These are phyloP conservation scores for Thamnophis elegans DNA, from an alignment of 2,797 vertebrate species.

Conservation along the genomic window DNA sequence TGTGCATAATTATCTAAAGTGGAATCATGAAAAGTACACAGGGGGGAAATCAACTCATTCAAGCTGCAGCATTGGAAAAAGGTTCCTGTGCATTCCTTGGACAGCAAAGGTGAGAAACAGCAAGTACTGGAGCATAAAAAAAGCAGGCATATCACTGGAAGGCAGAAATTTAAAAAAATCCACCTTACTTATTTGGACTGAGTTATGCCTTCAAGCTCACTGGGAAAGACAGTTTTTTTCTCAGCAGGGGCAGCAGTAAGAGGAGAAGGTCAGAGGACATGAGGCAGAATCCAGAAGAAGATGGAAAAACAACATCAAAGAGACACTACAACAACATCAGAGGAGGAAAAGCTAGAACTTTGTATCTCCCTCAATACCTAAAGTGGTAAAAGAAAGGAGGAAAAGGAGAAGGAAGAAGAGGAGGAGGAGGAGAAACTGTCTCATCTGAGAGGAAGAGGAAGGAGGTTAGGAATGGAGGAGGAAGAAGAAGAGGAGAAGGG, in stretches of 20 bases:
- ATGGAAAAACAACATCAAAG: background rate
- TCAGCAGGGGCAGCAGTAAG: background rate
- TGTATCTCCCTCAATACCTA: background rate
- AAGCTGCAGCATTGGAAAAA: background rate
- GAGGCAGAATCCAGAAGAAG: background rate
- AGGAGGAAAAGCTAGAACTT: background rate
- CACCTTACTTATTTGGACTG: background rate
- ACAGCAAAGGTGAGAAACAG: background rate
- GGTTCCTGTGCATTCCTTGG: background rate
- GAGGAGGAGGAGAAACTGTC: no score
- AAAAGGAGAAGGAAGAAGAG: background rate
- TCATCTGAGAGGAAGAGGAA: no score
- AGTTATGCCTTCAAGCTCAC: background rate
- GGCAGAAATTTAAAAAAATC: background rate
- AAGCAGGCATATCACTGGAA: background rate
- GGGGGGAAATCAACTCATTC: background rate
- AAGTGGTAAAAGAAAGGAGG: background rate
- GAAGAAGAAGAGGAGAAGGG: no score
- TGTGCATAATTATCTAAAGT: background rate
- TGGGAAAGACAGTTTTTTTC: background rate
- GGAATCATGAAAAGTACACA: background rate
- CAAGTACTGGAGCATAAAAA: background rate
- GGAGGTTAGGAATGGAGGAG: no score
- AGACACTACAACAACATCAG: background rate
- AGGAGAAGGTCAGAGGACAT: background rate